phyloP scores from a whole-genome alignment of 2,888 invertebrate genomes.

The Podabrus alpinus region DNA sequence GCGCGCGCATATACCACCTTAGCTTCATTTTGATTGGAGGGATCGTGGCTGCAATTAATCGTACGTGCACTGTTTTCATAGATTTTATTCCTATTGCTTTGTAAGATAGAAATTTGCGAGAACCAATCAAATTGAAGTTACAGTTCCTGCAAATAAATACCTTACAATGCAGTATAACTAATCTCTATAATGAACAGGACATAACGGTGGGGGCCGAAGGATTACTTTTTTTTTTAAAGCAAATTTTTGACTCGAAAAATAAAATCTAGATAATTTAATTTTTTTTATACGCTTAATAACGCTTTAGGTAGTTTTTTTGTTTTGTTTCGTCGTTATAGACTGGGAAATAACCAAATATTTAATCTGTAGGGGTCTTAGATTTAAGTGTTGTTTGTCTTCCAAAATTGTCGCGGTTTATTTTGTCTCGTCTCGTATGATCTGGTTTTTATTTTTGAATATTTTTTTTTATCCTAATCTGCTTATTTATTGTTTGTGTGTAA shows the following conservation, averaged over 20 bases:
- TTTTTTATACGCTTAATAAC: neutral
- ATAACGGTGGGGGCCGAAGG: neutral
- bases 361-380: constrained; percentile 35
- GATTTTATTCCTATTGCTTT: too few species aligned
- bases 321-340: constrained; percentile 37
- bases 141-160: too few species aligned
- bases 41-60: too few species aligned
- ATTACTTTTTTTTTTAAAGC: neutral
- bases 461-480: constrained; percentile 1
- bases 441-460: constrained; percentile 15
- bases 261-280: neutral
- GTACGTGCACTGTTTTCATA: too few species aligned
- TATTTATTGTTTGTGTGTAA: constrained; percentile 27
- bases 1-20: too few species aligned
- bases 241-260: neutral
- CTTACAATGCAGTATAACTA: too few species aligned
- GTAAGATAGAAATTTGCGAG: too few species aligned
- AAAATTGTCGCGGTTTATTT: constrained; percentile 34
- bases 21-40: too few species aligned
- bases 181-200: too few species aligned
- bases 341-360: constrained; percentile 47
- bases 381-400: constrained; percentile 37
- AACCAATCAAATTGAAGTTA: too few species aligned
- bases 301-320: constrained; percentile 2
- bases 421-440: constrained; percentile 23